Evolutionary conservation across 2,888 invertebrate genomes (phyloP), one percentile per base, ranked within the genome.

Genomic region (Apamea epomidion): DNA sequence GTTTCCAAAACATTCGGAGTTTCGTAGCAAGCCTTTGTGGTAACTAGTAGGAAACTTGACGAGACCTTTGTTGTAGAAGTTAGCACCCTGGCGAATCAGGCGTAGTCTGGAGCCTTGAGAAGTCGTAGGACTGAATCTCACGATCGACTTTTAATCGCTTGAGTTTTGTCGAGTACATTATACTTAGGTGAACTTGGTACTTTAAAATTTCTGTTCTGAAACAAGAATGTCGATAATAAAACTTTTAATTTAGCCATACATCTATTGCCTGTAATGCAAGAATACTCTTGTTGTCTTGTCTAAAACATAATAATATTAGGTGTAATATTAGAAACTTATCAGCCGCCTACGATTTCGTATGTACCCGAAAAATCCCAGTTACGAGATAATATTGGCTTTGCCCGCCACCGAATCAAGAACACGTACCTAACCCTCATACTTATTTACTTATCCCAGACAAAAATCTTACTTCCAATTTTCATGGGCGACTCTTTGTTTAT

Each of bases 391-490:
- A 86, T 81, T 73, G 89, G 82, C 65, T 88, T 82, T 74, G n/a
- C 62, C 73, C 76, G 60, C 74, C 64, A 42, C 45, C 75, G 79
- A 70, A 75, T 85, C 77, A 78, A 70, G 72, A 62, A 76, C 86
- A 83, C 83, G 68, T 77, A 76, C 74, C 77, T 81, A 78, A 76
- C 67, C 58, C 80, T 80, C 84, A 89, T 88, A 5, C 5, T 60
- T 60, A 82, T 87, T 89, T 82, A 88, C 87, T 86, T 81, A 80
- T 85, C 76, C 76, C 79, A 77, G 73, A 83, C 78, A 88, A 88
- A 78, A 83, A 82, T 74, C 64, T 83, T 78, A 60, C 64, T 71
- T 71, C 80, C 87, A 84, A 89, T 86, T 81, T 88, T 78, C 80
- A 79, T 82, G 78, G 68, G 58, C 64, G 42, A 65, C 25, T 84